Percentiles rank a stretch among this genome's conserved stretches.
Conservation (phyloP, 1,140 invertebrate genomes). For the Pseudomyrmex sp. region DNA sequence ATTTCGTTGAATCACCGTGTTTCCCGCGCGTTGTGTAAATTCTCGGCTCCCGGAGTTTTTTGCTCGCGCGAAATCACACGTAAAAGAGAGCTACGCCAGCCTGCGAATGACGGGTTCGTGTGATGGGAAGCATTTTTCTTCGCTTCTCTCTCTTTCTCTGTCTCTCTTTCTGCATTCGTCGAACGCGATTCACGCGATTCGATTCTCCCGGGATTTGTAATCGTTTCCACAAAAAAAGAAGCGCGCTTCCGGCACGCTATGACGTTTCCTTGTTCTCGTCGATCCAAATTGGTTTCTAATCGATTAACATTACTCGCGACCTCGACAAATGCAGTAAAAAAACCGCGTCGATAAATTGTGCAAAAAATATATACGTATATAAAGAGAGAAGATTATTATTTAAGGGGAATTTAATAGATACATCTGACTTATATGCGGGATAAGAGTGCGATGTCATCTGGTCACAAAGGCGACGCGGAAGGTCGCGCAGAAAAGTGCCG, state of each 20-base stretch:
- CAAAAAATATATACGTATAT: not conserved
- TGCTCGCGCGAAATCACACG: slow-evolving; percentile 38
- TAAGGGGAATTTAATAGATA: no score
- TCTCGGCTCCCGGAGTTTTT: slow-evolving; percentile 29
- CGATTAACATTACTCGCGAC: not conserved
- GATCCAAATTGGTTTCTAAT: slow-evolving; percentile 58
- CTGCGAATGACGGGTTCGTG: slow-evolving; percentile 46
- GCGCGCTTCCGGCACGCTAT: not conserved
- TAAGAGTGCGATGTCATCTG: not conserved
- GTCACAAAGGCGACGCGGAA: not conserved
- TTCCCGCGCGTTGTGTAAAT: slow-evolving; percentile 19
- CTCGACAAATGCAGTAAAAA: not conserved
- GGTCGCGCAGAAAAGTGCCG: slow-evolving; percentile 25
- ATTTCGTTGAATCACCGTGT: slow-evolving; percentile 35
- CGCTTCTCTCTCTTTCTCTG: slow-evolving; percentile 21
- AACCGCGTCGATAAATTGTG: not conserved
- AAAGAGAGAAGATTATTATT: no score
- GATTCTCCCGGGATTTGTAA: slow-evolving; percentile 52
- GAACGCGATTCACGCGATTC: slow-evolving; percentile 58
- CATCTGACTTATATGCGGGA: not conserved
- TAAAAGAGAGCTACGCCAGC: slow-evolving; percentile 29
- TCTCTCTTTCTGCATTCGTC: slow-evolving; percentile 7
- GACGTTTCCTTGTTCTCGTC: not conserved
- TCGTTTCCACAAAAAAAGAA: slow-evolving; percentile 32
- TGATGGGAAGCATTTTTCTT: slow-evolving; percentile 39